A percentile compares a stretch with the other conserved stretches of the same genome.
Evolutionary conservation across 2,888 invertebrate genomes (phyloP).

Genomic region (Megalurothrips usitatus): DNA sequence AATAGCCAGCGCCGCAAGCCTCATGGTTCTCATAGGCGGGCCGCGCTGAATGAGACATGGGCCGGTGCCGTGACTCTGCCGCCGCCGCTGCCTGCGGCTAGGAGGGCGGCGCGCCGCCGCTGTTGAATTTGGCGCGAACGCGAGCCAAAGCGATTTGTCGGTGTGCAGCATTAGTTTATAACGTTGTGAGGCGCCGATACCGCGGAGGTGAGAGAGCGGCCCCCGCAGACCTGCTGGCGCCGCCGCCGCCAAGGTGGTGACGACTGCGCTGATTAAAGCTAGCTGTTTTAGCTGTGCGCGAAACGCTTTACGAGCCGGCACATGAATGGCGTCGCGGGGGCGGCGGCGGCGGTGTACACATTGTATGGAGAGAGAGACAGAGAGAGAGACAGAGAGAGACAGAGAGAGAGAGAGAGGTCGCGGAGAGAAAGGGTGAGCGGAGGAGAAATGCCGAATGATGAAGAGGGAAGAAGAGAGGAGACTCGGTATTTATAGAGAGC

Average conservation of each 20-base stretch:
- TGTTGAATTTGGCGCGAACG: no score
- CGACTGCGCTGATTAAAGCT: no score
- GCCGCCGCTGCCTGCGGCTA: not conserved
- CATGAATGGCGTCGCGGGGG: not conserved
- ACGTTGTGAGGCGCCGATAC: no score
- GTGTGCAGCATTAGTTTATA: not conserved
- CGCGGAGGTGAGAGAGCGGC: no score
- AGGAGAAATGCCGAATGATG: not conserved
- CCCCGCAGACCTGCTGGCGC: not conserved
- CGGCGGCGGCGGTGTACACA: not conserved
- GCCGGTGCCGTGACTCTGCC: no score
- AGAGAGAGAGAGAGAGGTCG: not conserved
- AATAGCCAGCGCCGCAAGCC: slow-evolving; percentile 4
- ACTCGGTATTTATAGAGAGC: slow-evolving; percentile 3
- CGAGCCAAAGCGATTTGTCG: not conserved
- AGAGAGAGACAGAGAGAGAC: not conserved
- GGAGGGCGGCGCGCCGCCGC: not conserved
- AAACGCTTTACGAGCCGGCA: no score
- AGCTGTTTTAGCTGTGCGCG: no score
- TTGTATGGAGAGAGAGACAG: not conserved
- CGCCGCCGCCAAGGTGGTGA: no score
- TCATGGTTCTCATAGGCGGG: not conserved
- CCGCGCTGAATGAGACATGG: not conserved
- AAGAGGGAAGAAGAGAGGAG: not conserved
- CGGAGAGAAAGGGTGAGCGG: not conserved